These are phyloP conservation scores for Thinocorus orbignyianus DNA, from an alignment of 2,113 vertebrate species.

Conservation along the genomic window DNA sequence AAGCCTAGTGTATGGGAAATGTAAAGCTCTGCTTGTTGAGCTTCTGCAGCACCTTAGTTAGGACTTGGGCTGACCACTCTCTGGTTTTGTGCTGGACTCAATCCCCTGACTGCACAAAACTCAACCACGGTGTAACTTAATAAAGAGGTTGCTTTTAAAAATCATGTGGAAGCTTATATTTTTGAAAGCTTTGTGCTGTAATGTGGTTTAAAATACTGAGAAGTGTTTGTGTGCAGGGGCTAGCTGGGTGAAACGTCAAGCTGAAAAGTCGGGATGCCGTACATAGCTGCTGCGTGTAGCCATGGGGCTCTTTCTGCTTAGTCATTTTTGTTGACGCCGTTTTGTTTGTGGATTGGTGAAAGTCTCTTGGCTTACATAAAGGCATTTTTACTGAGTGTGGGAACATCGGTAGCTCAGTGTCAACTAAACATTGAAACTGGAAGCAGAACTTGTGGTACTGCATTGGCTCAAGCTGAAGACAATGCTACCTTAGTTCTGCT, in stretches of 20 bases:
- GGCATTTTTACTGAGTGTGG: slow-evolving; percentile 24
- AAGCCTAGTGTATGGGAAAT: neutral
- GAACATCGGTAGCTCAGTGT: neutral
- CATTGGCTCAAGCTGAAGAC: neutral
- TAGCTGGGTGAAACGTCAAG: neutral
- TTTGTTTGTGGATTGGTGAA: slow-evolving; percentile 38
- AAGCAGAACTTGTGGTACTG: neutral
- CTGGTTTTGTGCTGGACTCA: neutral
- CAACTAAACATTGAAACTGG: neutral
- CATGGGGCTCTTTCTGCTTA: slow-evolving; percentile 63
- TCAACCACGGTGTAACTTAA: neutral
- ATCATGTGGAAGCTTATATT: neutral
- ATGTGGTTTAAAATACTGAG: neutral
- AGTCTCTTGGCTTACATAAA: neutral
- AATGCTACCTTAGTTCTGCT: neutral
- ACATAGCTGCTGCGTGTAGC: slow-evolving; percentile 36
- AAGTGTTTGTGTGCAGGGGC: neutral
- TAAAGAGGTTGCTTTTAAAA: neutral
- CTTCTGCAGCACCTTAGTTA: neutral
- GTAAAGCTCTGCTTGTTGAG: neutral
- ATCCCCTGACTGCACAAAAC: neutral
- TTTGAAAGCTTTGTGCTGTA: neutral
- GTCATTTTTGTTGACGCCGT: slow-evolving; percentile 49
- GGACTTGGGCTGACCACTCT: neutral
- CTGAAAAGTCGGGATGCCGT: slow-evolving; percentile 21